Evolutionary conservation across 64 coral and sea anemone species (phyloP), one percentile per base, ranked within the genome.

Genomic region (Montipora sp.): DNA sequence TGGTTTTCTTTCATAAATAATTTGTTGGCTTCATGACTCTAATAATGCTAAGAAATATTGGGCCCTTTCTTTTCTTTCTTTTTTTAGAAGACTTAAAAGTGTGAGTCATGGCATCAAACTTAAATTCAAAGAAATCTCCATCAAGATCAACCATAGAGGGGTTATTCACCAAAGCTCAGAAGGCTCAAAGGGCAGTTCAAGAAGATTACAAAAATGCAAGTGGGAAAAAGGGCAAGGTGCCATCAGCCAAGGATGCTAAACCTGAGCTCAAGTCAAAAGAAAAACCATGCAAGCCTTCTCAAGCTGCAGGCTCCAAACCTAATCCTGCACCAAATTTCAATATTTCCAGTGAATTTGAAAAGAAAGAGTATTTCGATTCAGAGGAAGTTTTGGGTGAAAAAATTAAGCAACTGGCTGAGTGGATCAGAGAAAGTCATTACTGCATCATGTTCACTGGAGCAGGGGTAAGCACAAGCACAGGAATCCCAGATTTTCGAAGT

Each of bases 361-460:
- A 94, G 88, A 94, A 90, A 51, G 93, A 94, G 15, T 94, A 79
- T 78, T 94, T 94, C 78, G 88, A 94, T 21, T 71, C 71, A 47
- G 80, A 90, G 27, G 93, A 85, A 36, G 63, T 8, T 8, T 67
- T 94, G 59, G 27, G 73, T 13, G 59, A 72, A 15, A 94, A 94
- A 53, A 88, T 85, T 73, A 59, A 84, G 15, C 57, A 84, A 12
- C 80, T 94, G 24, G 68, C 80, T 45, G 9, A 72, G 5, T 94
- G 93, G 93, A 94, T 94, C 20, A 51, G 59, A n/a, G 57, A 93
- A 43, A 93, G 95, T 75, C 78, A 73, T 4, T 83, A 96, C 68
- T 96, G 92, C 51, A 93, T 96, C 44, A 80, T 93, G 5, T 96
- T 96, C 23, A 96, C 95, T 6, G 93, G 93, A 0, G 93, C 93